Conservation (phyloP, 1,140 invertebrate species). For the Epicauta chinensis region DNA sequence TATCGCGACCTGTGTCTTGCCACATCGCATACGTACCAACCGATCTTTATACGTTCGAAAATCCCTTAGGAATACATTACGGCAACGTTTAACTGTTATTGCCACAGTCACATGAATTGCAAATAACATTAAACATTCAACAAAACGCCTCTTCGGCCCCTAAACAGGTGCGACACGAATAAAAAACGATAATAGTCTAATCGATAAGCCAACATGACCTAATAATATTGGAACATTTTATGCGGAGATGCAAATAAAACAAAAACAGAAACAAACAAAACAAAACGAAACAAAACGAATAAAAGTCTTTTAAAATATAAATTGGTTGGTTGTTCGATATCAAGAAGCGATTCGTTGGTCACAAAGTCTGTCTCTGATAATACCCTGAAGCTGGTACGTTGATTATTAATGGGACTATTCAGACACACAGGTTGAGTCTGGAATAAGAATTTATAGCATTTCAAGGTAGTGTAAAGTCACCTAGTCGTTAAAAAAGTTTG, state of each 20-base stretch:
- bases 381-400: too few relatives aligned
- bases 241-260: too few relatives aligned
- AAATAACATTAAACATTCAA: constrained; percentile 4
- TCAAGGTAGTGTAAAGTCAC: constrained; percentile 8
- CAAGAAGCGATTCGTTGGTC: too few relatives aligned
- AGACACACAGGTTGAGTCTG: neutral
- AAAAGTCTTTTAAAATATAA: too few relatives aligned
- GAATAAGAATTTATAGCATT: constrained; percentile 10
- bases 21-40: constrained; percentile 22
- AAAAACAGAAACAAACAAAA: too few relatives aligned
- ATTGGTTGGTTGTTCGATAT: too few relatives aligned
- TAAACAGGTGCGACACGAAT: constrained; percentile 1
- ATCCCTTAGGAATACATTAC: constrained; percentile 30
- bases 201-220: neutral
- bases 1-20: constrained; percentile 38
- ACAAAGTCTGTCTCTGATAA: too few relatives aligned
- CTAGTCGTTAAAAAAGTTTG: constrained; percentile 12
- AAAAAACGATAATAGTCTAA: neutral
- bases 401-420: too few relatives aligned
- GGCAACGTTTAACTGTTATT: constrained; percentile 26
- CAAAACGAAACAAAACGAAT: too few relatives aligned
- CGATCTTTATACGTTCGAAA: constrained; percentile 29
- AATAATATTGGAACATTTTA: too few relatives aligned
- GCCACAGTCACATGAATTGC: constrained; percentile 11
- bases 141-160: neutral